Conservation (phyloP, 2,797 vertebrate species). For the Brachymystax lenok region DNA sequence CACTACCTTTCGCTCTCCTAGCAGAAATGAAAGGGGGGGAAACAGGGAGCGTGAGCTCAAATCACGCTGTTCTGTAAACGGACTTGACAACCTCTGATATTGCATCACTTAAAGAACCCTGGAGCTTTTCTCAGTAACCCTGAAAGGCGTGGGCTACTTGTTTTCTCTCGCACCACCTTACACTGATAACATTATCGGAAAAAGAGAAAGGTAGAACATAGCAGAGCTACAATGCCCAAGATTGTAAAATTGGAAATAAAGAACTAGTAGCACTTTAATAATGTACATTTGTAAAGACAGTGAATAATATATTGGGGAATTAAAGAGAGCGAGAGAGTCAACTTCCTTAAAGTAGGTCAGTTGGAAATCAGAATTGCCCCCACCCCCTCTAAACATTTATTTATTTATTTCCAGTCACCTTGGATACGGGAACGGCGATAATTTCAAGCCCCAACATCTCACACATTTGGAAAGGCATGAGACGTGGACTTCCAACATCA, state of each 20-base stretch:
- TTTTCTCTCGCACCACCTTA: constrained; percentile 6
- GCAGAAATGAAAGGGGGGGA: constrained; percentile 66
- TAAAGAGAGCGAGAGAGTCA: constrained; percentile 46
- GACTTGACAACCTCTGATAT: constrained; percentile 68
- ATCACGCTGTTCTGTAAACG: constrained; percentile 61
- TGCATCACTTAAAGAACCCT: constrained; percentile 45
- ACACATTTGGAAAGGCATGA: constrained; percentile 51
- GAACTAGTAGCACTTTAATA: constrained; percentile 1
- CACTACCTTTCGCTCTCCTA: constrained; percentile 52
- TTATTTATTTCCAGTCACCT: constrained; percentile 44
- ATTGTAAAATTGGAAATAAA: neutral
- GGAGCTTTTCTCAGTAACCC: constrained; percentile 39
- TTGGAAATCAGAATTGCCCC: constrained; percentile 47
- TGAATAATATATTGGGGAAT: constrained; percentile 57
- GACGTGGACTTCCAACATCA: constrained; percentile 55
- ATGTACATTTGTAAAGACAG: constrained; percentile 44
- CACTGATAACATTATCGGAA: constrained; percentile 12
- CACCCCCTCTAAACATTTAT: constrained; percentile 15
- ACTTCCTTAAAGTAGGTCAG: constrained; percentile 62
- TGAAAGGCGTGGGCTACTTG: constrained; percentile 39
- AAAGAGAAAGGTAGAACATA: neutral
- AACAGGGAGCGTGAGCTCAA: constrained; percentile 53
- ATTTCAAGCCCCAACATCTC: constrained; percentile 6
- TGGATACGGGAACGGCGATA: constrained; percentile 47
- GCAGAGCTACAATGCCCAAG: neutral